phyloP scores from a whole-genome alignment of 92 coral and sea anemone genomes.

The Virgularia gustaviana region DNA sequence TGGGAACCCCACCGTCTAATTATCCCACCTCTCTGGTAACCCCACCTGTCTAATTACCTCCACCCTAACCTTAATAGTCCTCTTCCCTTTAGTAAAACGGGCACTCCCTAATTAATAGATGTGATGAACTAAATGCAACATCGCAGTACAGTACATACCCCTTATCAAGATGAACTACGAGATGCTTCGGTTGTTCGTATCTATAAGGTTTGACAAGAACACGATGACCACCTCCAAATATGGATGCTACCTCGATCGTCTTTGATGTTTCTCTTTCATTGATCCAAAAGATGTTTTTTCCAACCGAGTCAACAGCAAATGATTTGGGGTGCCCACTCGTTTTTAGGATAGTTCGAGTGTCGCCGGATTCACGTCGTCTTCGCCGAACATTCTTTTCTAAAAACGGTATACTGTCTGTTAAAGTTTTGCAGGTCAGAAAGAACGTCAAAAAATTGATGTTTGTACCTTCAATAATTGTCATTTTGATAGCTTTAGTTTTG shows the following conservation, averaged over 20 bases:
- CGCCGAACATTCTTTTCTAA: no score
- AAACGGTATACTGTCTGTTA: no score
- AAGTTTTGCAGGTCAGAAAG: neutral
- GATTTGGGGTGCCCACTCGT: constrained; percentile 44
- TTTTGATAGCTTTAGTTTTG: constrained; percentile 7
- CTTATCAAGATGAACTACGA: constrained; percentile 13
- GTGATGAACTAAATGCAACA: no score
- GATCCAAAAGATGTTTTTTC: constrained; percentile 15
- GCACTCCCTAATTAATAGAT: no score
- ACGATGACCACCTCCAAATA: constrained; percentile 14
- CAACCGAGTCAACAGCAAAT: constrained; percentile 29
- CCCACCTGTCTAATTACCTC: constrained; percentile 39
- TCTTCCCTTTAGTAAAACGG: constrained; percentile 16
- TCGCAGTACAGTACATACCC: neutral
- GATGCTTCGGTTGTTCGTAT: neutral
- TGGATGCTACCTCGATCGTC: neutral
- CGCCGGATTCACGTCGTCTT: constrained; percentile 6
- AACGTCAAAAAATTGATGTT: no score
- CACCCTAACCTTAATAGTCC: constrained; percentile 47
- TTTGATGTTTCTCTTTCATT: neutral
- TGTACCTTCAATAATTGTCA: constrained; percentile 4
- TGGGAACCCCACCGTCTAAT: no score
- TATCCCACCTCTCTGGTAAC: no score
- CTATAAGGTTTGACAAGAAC: neutral
- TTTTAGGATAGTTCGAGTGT: neutral